Percentiles rank a stretch among this genome's conserved stretches.
Evolutionary conservation across 1,140 invertebrate genomes (phyloP).

Genomic region (Lucilia sericata): DNA sequence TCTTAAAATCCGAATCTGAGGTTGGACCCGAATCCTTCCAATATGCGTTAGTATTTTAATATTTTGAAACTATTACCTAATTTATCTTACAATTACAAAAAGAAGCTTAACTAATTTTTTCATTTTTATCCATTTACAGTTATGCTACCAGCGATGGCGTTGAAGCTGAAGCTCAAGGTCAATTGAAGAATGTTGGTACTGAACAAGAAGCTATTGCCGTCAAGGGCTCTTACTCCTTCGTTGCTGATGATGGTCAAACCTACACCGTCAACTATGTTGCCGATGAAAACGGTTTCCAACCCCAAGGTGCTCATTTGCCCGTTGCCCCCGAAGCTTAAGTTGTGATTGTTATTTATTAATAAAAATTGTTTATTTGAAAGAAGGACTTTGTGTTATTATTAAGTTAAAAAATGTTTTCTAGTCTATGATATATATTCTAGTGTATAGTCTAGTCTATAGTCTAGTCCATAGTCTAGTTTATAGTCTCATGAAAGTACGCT

Average conservation of each 20-base stretch:
- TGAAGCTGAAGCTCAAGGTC: constrained; percentile 61
- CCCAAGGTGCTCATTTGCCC: constrained; percentile 68
- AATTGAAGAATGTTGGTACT: constrained; percentile 70
- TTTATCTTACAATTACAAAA: not conserved
- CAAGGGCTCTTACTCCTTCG: constrained; percentile 35
- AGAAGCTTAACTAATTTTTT: too few relatives aligned
- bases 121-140: not conserved
- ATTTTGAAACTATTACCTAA: not conserved
- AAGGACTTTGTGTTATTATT: too few relatives aligned
- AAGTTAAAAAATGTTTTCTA: too few relatives aligned
- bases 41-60: constrained; percentile 60
- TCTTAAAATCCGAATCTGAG: constrained; percentile 58
- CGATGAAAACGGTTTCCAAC: constrained; percentile 51
- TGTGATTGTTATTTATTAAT: constrained; percentile 48
- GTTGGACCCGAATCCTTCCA: constrained; percentile 63
- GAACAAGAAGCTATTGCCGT: constrained; percentile 69
- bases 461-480: too few relatives aligned
- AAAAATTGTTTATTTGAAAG: not conserved
- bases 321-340: constrained; percentile 45
- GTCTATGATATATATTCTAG: too few relatives aligned
- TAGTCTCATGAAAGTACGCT: too few relatives aligned
- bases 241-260: constrained; percentile 46
- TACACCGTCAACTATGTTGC: constrained; percentile 73
- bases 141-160: constrained; percentile 53
- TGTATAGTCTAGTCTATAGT: too few relatives aligned